Conservation (phyloP, 2,113 vertebrate genomes). For the Chionomys nivalis region DNA sequence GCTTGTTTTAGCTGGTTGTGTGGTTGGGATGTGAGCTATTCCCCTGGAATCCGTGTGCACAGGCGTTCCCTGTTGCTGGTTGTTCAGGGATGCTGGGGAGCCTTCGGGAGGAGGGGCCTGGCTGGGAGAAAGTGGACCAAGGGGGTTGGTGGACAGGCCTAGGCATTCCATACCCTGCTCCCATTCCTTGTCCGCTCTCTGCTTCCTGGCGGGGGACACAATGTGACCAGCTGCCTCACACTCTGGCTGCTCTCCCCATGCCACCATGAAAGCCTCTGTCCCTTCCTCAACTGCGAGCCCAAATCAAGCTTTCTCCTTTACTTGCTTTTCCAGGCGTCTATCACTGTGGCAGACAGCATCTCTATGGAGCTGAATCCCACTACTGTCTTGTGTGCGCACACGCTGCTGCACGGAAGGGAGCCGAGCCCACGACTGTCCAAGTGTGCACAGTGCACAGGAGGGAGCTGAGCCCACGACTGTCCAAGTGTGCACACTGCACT, state of each 20-base stretch:
- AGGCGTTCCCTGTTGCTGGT: neutral
- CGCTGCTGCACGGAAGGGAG: neutral
- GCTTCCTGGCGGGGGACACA: neutral
- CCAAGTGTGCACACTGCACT: neutral
- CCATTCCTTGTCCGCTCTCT: neutral
- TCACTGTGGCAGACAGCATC: neutral
- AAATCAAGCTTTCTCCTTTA: too few species aligned
- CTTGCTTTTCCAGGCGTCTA: neutral
- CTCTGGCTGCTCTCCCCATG: neutral
- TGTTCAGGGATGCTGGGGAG: too few species aligned
- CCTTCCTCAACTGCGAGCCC: neutral
- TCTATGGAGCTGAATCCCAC: neutral
- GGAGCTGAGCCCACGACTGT: neutral
- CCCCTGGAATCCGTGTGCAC: neutral
- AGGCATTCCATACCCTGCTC: neutral
- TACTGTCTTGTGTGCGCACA: neutral
- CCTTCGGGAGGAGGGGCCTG: neutral
- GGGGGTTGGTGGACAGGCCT: neutral
- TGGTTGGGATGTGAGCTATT: neutral
- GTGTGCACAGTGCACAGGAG: neutral
- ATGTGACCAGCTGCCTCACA: neutral
- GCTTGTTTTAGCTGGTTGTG: too few species aligned
- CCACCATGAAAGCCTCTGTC: neutral
- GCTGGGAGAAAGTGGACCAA: neutral
- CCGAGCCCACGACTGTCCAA: neutral